phyloP scores from a whole-genome alignment of 2,113 vertebrate species.

The Tricholaema leucomelas region DNA sequence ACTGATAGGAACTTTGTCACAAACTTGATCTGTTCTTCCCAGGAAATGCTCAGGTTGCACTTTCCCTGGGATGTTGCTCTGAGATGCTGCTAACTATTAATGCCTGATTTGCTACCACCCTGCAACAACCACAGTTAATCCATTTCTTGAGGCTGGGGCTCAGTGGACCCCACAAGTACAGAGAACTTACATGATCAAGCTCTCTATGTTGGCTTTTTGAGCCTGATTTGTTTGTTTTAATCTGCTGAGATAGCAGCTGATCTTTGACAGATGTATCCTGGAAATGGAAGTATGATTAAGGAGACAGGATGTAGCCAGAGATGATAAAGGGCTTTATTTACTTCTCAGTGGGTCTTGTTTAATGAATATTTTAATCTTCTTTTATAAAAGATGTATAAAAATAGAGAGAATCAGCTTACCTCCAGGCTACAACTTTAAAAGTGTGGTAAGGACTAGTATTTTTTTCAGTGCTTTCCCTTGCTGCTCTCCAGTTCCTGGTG shows the following conservation, averaged over 20 bases:
- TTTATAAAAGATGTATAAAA: not conserved
- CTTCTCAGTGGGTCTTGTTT: not conserved
- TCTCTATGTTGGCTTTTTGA: not conserved
- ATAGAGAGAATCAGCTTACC: not conserved
- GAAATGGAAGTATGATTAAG: not conserved
- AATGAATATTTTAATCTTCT: not conserved
- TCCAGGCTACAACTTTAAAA: not conserved
- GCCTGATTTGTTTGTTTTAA: not conserved
- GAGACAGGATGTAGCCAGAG: not conserved
- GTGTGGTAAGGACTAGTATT: not conserved
- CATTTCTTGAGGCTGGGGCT: not conserved
- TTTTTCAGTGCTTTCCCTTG: not conserved
- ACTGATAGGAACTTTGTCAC: not conserved
- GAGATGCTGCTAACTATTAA: not conserved
- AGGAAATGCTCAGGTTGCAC: not conserved
- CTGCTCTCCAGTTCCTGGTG: not conserved
- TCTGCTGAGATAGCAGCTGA: not conserved
- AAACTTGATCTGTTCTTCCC: not conserved
- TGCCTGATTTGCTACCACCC: not conserved
- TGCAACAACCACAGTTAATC: not conserved
- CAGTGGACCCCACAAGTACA: not conserved
- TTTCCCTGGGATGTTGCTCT: not conserved
- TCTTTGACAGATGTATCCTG: not conserved
- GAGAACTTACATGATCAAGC: not conserved
- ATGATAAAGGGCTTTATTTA: slow-evolving; percentile 19